These are phyloP conservation scores for Carduelis carduelis DNA, from an alignment of 2,797 vertebrate species.

Conservation along the genomic window DNA sequence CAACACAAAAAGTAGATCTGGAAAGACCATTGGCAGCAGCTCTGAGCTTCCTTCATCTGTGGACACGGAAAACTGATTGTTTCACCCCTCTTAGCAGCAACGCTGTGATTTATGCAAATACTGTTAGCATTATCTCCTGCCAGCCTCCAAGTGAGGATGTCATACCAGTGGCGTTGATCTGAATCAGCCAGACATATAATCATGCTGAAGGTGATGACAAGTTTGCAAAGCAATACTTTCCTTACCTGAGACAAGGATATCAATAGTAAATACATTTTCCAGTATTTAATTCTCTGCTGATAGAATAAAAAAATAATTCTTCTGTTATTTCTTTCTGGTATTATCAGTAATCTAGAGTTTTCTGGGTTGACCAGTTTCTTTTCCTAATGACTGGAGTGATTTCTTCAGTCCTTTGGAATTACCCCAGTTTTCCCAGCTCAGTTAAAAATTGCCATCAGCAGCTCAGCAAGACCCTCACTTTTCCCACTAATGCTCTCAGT, in stretches of 20 bases:
- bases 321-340: neutral
- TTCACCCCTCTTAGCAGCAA: neutral
- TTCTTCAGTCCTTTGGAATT: neutral
- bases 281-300: neutral
- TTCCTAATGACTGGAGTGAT: neutral
- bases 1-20: neutral
- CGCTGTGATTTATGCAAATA: neutral
- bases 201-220: neutral
- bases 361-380: neutral
- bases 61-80: neutral
- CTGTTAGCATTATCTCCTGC: neutral
- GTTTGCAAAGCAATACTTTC: neutral
- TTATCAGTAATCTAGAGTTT: neutral
- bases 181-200: neutral
- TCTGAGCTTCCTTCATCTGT: neutral
- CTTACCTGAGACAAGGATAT: neutral
- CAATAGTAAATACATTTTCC: neutral
- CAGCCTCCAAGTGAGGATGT: neutral
- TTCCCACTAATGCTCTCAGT: neutral
- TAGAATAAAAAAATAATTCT: neutral
- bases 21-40: neutral
- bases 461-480: neutral
- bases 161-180: neutral
- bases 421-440: neutral
- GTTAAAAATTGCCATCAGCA: neutral